Evolutionary conservation across 35 echinoderm and acorn worm genomes (phyloP), one percentile per base, ranked within the genome.

Genomic region (Apostichopus californicus): DNA sequence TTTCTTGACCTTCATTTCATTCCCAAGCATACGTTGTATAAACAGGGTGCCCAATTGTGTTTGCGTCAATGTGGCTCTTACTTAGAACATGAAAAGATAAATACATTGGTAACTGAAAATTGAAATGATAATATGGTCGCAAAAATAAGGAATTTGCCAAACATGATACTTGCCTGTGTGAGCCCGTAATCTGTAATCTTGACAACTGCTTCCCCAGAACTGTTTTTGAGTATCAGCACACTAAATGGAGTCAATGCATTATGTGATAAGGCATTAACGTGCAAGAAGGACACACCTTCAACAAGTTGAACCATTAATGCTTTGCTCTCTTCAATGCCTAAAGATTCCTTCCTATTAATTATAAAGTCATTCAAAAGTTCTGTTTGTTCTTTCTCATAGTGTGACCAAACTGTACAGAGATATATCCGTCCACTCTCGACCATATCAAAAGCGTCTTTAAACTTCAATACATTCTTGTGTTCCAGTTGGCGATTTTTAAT

Each of bases 101-200:
- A 46, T 46, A 46, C 34, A 46, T 46, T 46, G 34, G 34, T n/a
- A n/a, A n/a, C n/a, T n/a, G n/a, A n/a, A 46, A 46, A 46, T 2
- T 46, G 34, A 46, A 3, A 46, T 46, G 3, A 46, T 3, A 46
- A 46, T 1, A 46, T 46, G 34, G 34, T 46, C 34, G 3, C 34
- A 46, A 46, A 46, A 3, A 46, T 46, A 46, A 46, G 34, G 34
- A 46, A 46, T 46, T 46, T 46, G 34, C 34, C 34, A 46, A 46
- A 46, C 34, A 46, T 46, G 34, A 75, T 14, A 91, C 89, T 57
- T 57, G 59, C 89, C 77, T 96, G 94, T 22, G 91, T 83, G 9
- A 99, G 90, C 26, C 97, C 97, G 59, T 94, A 99, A 77, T 99
- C 95, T 60, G 93, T 93, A n/a, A 99, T 81, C 78, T 99, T 99